Conservation (phyloP, 2,797 vertebrate genomes). For the Rhabdophis nuchalis region DNA sequence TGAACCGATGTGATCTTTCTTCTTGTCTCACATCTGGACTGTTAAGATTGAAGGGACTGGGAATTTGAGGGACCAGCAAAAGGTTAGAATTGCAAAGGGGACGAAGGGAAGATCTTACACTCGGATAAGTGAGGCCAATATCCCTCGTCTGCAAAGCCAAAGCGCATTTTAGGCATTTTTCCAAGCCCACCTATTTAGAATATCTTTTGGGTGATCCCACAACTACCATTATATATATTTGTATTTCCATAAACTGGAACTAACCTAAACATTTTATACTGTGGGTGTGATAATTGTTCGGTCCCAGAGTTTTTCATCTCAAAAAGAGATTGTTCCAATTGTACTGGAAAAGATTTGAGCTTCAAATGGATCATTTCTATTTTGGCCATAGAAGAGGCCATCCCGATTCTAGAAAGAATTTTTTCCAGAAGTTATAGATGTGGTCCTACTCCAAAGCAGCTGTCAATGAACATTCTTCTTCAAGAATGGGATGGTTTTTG, state of each 20-base stretch:
- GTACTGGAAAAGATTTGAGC: background rate
- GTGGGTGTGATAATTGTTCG: background rate
- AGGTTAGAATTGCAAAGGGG: background rate
- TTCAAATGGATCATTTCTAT: background rate
- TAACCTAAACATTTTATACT: background rate
- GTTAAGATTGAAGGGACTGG: background rate
- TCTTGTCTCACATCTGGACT: background rate
- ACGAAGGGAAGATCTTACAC: background rate
- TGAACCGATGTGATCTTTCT: background rate
- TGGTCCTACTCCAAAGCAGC: background rate
- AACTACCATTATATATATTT: background rate
- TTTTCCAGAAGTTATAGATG: background rate
- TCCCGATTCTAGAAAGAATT: background rate
- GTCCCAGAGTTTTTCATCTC: background rate
- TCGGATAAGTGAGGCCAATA: background rate
- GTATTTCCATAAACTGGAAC: background rate
- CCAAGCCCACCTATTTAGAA: background rate
- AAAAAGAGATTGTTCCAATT: background rate
- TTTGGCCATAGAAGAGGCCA: background rate
- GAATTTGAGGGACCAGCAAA: background rate
- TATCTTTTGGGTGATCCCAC: background rate
- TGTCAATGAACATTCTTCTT: background rate
- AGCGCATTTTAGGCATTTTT: background rate
- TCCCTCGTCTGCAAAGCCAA: background rate
- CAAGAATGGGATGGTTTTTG: background rate